Evolutionary conservation across 2,888 invertebrate genomes (phyloP), one percentile per base, ranked within the genome.

Genomic region (Eumerus sabulonum): DNA sequence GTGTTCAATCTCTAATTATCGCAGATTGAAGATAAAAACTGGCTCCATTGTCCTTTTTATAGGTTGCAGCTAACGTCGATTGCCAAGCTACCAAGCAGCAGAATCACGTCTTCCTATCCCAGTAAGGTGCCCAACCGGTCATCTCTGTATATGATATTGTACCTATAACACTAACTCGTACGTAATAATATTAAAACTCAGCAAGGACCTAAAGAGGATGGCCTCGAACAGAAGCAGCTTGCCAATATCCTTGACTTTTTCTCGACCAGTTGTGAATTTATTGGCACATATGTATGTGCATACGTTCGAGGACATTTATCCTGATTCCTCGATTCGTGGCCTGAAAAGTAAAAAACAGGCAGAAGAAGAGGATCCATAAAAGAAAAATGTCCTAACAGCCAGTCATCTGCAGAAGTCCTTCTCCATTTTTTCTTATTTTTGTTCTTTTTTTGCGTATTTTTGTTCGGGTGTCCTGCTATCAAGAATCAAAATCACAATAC

Each of bases 401-500:
- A 54, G 40, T 60, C 38, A 70, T 45, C 38, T 70, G 18, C 51
- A 40, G 48, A 45, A 47, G 54, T n/a, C 42, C 18, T 17, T 38
- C 27, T 18, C n/a, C n/a, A n/a, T 17, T 14, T 51, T 27, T 48
- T 13, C 36, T 18, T 18, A 53, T 9, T 48, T 40, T 11, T 35
- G 19, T 12, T 18, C 59, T 2, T 48, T 40, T 11, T 35, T 42
- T n/a, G 7, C 40, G 40, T 16, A 36, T 44, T 17, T 16, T 35
- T 42, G 5, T 36, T 1, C 9, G 18, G 14, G 12, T 40, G 12
- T 40, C 40, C 40, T 40, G 40, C 17, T 71, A 71, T 71, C 71
- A 56, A 54, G 42, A 71, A 71, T 71, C 62, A 71, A 62, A 71
- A 71, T 71, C 71, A 56, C 62, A 63, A 62, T 62, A 56, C 56